A percentile compares a stretch with the other conserved stretches of the same genome.
Evolutionary conservation across 2,797 vertebrate species (phyloP).

Genomic region (Emys orbicularis): DNA sequence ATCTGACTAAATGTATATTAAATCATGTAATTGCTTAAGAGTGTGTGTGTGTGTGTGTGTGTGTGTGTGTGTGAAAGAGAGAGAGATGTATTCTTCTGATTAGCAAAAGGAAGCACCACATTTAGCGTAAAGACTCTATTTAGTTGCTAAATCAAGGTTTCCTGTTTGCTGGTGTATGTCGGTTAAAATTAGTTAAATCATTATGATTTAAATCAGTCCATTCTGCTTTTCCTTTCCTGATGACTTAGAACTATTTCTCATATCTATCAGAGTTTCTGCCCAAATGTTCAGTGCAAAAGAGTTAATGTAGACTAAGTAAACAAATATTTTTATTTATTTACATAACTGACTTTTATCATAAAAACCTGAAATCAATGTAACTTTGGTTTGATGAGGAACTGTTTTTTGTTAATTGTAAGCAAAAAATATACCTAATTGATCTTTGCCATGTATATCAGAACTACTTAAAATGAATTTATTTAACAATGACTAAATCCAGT

Average conservation of each 20-base stretch:
- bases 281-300: not conserved
- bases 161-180: no score
- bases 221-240: not conserved
- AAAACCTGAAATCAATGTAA: not conserved
- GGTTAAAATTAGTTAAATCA: not conserved
- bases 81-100: no score
- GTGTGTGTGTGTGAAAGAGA: no score
- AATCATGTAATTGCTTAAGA: no score
- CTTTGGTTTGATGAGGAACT: not conserved
- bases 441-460: not conserved
- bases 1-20: no score
- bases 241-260: not conserved
- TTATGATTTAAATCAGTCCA: not conserved
- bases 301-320: not conserved
- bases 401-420: not conserved
- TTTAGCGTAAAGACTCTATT: no score
- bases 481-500: not conserved
- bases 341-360: not conserved
- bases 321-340: not conserved
- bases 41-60: no score
- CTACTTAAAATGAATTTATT: not conserved
- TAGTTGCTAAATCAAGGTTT: no score
- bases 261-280: not conserved
- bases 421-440: not conserved
- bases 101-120: no score